Evolutionary conservation across 2,888 invertebrate genomes (phyloP).

Genomic region (Drosophila koepferae): DNA sequence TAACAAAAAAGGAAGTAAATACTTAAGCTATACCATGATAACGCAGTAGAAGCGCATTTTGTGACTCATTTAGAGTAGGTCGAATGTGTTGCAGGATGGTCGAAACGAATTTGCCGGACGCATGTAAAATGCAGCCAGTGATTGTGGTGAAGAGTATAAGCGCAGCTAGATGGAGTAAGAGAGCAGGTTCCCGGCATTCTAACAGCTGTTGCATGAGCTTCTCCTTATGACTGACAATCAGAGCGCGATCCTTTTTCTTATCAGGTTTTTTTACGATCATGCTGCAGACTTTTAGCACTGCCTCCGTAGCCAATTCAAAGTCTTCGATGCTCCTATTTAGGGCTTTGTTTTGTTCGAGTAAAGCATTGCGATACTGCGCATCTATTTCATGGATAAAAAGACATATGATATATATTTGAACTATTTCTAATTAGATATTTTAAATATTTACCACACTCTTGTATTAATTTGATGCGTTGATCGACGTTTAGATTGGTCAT

Average conservation of each 20-base stretch:
- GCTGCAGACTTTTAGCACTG: slow-evolving; percentile 89
- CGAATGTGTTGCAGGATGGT: slow-evolving; percentile 91
- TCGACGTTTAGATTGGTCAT: slow-evolving; percentile 87
- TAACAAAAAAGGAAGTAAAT: background rate
- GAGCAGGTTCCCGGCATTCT: slow-evolving; percentile 90
- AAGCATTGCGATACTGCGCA: slow-evolving; percentile 88
- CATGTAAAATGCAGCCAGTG: slow-evolving; percentile 94
- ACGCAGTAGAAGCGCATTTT: slow-evolving; percentile 88
- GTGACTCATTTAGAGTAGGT: slow-evolving; percentile 88
- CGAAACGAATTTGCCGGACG: slow-evolving; percentile 97
- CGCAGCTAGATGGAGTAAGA: slow-evolving; percentile 91
- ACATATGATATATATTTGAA: background rate
- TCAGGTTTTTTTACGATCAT: slow-evolving; percentile 95
- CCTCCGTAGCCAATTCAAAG: slow-evolving; percentile 91
- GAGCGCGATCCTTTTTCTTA: slow-evolving; percentile 93
- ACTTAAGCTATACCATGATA: slow-evolving; percentile 90
- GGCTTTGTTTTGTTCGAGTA: slow-evolving; percentile 89
- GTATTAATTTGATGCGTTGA: slow-evolving; percentile 89
- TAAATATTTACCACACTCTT: slow-evolving; percentile 86
- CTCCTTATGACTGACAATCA: slow-evolving; percentile 92
- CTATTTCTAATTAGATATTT: background rate
- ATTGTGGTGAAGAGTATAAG: slow-evolving; percentile 92
- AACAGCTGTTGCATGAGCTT: slow-evolving; percentile 92
- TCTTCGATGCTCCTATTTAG: slow-evolving; percentile 91
- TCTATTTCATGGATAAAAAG: slow-evolving; percentile 82